Evolutionary conservation across 1,140 invertebrate genomes (phyloP).

Genomic region (Ips nitidus): DNA sequence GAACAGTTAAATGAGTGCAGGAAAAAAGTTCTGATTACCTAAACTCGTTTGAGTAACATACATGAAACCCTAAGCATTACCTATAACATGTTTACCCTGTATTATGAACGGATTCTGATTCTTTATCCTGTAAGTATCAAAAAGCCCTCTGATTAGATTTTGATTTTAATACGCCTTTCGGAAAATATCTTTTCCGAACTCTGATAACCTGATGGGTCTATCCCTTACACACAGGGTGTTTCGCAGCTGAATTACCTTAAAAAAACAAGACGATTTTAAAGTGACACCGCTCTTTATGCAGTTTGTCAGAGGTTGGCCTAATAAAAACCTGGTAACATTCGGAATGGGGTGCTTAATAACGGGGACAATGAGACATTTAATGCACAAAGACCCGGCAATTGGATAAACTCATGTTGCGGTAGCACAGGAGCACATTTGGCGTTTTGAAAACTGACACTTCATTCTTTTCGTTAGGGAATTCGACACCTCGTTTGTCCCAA

Average conservation of each 20-base stretch:
- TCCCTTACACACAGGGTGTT: no score
- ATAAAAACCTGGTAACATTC: constrained; percentile 19
- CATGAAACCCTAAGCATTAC: constrained; percentile 35
- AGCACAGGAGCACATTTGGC: constrained; percentile 25
- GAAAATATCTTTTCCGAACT: neutral
- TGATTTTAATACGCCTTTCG: constrained; percentile 30
- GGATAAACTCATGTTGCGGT: constrained; percentile 41
- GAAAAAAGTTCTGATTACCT: neutral
- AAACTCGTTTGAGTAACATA: constrained; percentile 12
- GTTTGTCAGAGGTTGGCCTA: neutral
- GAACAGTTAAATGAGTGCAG: no score
- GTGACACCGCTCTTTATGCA: no score
- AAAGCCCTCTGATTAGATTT: constrained; percentile 36
- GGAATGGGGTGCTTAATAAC: constrained; percentile 18
- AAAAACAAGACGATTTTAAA: no score
- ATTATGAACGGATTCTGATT: constrained; percentile 37
- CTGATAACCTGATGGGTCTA: no score
- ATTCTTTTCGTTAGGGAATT: constrained; percentile 19
- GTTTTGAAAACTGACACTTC: constrained; percentile 29
- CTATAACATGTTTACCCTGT: constrained; percentile 35
- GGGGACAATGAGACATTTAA: constrained; percentile 35
- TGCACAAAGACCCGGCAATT: constrained; percentile 30
- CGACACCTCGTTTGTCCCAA: constrained; percentile 17
- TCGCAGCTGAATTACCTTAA: no score
- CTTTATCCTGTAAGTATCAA: constrained; percentile 35